Evolutionary conservation across 2,888 invertebrate species (phyloP).

Genomic region (Patella ulyssiponensis): DNA sequence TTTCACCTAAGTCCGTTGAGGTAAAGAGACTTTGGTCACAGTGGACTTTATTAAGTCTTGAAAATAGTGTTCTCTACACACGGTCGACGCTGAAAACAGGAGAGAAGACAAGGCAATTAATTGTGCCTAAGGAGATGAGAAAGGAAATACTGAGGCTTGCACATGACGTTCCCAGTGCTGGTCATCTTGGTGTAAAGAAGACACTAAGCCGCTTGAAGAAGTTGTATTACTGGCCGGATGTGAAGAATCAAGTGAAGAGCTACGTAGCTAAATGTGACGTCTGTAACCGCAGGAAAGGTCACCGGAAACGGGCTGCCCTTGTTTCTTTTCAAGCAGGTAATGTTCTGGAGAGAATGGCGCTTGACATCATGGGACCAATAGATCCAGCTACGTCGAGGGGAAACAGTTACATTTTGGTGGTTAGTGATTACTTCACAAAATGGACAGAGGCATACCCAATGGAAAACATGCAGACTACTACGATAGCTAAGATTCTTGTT

Average conservation of each 20-base stretch:
- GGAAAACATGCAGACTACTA: not conserved
- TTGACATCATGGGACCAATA: conserved; percentile 30
- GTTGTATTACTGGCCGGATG: not conserved
- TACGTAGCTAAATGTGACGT: not conserved
- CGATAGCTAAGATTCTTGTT: conserved; percentile 29
- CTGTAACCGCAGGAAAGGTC: not conserved
- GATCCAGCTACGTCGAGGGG: conserved; percentile 20
- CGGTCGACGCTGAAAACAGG: too few species aligned
- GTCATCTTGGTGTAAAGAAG: conserved; percentile 1
- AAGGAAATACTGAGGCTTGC: not conserved
- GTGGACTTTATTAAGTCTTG: not conserved
- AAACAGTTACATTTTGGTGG: conserved; percentile 22
- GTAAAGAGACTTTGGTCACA: conserved; percentile 3
- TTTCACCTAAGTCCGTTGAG: not conserved
- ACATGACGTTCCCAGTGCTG: not conserved
- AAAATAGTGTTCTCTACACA: too few species aligned
- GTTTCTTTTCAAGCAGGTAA: not conserved
- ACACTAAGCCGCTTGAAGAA: not conserved
- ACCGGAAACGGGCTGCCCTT: not conserved
- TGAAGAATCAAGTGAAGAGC: not conserved
- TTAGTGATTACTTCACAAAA: conserved; percentile 1
- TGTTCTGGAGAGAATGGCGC: conserved; percentile 35
- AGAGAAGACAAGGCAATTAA: too few species aligned
- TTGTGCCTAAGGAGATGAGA: too few species aligned
- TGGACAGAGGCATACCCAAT: not conserved